Percentiles rank a stretch among this genome's conserved stretches.
Conservation (phyloP, 2,888 invertebrate species). For the Caenorhabditis macrosperma region DNA sequence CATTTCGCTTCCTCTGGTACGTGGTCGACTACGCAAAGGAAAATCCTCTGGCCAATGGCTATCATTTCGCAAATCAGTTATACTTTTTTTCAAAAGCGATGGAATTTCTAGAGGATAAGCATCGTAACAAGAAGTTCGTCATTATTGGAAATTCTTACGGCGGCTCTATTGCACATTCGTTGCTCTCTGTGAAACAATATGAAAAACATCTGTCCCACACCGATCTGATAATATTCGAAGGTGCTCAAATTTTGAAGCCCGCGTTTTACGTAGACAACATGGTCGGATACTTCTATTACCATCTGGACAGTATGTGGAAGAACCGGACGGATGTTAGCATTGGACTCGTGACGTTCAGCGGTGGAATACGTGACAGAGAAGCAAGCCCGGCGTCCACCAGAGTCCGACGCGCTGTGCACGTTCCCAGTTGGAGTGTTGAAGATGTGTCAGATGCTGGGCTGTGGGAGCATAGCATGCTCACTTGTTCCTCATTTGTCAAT, state of each 20-base stretch:
- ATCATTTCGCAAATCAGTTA: neutral
- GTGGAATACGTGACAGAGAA: constrained; percentile 69
- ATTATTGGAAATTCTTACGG: constrained; percentile 64
- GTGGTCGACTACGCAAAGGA: neutral
- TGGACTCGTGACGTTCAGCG: constrained; percentile 68
- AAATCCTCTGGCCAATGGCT: neutral
- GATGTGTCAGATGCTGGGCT: constrained; percentile 56
- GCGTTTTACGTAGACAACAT: neutral
- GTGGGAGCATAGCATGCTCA: constrained; percentile 78
- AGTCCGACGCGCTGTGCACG: neutral
- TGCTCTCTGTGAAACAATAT: constrained; percentile 16
- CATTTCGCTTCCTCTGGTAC: neutral
- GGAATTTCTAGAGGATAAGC: constrained; percentile 82
- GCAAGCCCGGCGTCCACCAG: constrained; percentile 32
- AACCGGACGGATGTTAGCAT: neutral
- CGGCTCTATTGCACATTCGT: constrained; percentile 48
- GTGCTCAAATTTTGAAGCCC: constrained; percentile 28
- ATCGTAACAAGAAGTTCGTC: constrained; percentile 30
- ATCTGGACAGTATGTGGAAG: neutral
- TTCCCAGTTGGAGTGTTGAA: constrained; percentile 55
- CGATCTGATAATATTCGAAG: constrained; percentile 42
- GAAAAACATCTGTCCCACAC: neutral
- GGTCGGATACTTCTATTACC: neutral
- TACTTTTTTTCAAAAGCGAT: constrained; percentile 86
- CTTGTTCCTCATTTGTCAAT: constrained; percentile 79